Evolutionary conservation across 2,797 vertebrate genomes (phyloP), one percentile per base, ranked within the genome.

Genomic region (Falco rusticolus): DNA sequence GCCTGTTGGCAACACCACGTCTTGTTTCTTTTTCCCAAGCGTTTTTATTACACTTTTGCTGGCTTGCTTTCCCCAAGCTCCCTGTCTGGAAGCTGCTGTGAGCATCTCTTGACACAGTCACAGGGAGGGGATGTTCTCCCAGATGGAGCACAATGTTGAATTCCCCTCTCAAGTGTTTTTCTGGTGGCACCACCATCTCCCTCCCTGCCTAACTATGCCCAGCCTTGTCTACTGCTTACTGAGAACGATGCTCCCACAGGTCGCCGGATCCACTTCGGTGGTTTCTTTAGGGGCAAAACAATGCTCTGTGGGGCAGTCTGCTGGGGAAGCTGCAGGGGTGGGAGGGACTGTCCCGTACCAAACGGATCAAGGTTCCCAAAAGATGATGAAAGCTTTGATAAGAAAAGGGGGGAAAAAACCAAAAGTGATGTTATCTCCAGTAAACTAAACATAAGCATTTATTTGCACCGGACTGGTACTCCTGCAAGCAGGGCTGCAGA

Each of bases 351-450:
- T 26, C 99, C 99, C 0, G 98, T 99, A 53, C 99, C 99, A 82
- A 99, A 99, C 0, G 99, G 99, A 98, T 99, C 99, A 5, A 99
- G 98, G 97, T 99, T 99, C 64, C 99, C 99, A 96, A 99, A 99
- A 1, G 99, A 99, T 1, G 98, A 99, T 31, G 98, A 99, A 61
- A 99, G 99, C 99, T 99, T 96, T 12, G 65, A 78, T 48, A 96
- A 95, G 28, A 92, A 33, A 85, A 63, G 2, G 9, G 6, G 15
- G 6, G 2, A 5, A 16, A 16, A 45, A 53, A 50, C 10, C 8
- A 50, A 1, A 57, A 51, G 16, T 41, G 18, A 64, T 2, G 2
- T 16, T 16, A 54, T 54, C 43, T 89, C 37, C 10, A 7, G 54
- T 20, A 45, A 66, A 69, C 4, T 2, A 34, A 82, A 74, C 4